phyloP scores from a whole-genome alignment of 2,797 vertebrate genomes.

The Erethizon dorsatum region DNA sequence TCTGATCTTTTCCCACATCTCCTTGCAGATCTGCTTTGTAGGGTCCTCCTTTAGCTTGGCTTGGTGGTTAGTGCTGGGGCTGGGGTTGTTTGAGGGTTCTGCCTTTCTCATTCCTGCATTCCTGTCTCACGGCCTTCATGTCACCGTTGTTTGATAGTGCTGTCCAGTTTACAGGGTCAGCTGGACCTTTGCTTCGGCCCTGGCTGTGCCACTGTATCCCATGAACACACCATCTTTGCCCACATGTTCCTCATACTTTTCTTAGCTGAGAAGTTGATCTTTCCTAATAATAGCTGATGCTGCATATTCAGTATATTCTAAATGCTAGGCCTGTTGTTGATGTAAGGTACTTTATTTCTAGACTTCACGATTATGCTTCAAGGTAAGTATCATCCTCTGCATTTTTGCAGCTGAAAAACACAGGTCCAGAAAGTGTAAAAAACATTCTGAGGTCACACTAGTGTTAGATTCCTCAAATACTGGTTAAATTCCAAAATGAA shows the following conservation, averaged over 20 bases:
- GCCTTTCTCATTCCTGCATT: not conserved
- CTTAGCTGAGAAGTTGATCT: not conserved
- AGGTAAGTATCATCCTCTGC: not conserved
- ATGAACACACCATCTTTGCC: not conserved
- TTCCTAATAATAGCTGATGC: not conserved
- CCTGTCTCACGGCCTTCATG: not conserved
- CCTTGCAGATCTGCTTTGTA: not conserved
- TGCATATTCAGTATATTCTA: not conserved
- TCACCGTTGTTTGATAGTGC: not conserved
- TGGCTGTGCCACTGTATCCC: not conserved
- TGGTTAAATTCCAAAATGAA: constrained; percentile 4
- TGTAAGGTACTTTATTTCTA: constrained; percentile 36
- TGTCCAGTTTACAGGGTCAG: not conserved
- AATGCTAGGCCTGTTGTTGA: not conserved
- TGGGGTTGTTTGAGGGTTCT: not conserved
- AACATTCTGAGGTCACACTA: not conserved
- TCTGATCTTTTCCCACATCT: not conserved
- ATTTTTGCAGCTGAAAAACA: constrained; percentile 57
- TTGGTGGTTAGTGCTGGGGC: not conserved
- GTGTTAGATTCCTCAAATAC: not conserved
- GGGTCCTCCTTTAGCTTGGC: not conserved
- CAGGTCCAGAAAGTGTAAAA: not conserved
- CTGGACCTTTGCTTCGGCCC: not conserved
- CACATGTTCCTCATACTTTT: not conserved
- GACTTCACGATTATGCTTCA: not conserved